Evolutionary conservation across 2,113 vertebrate genomes (phyloP).

Genomic region (Prionailurus viverrinus): DNA sequence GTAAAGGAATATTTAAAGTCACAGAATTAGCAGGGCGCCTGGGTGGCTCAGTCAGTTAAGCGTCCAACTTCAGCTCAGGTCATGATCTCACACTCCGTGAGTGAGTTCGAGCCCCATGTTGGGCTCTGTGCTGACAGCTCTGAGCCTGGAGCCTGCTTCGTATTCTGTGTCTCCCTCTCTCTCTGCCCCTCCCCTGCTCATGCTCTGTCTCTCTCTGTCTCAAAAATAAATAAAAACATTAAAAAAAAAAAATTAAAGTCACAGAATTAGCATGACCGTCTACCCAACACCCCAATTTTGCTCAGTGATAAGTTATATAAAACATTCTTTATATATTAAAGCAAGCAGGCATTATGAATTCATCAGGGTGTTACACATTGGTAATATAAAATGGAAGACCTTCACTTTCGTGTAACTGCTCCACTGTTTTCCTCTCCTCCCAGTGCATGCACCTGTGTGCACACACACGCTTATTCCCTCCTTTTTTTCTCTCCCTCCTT

Average conservation of each 20-base stretch:
- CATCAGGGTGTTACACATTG: background rate
- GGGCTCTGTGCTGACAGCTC: no score
- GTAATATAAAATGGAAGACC: background rate
- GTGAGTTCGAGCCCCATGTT: no score
- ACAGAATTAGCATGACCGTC: background rate
- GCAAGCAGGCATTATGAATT: background rate
- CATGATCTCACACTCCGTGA: no score
- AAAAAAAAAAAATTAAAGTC: background rate
- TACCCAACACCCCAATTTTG: background rate
- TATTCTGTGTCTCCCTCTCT: no score
- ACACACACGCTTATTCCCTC: background rate
- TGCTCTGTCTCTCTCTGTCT: no score
- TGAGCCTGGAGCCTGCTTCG: no score
- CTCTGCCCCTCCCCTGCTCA: no score
- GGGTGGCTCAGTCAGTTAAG: no score
- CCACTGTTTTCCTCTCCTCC: background rate
- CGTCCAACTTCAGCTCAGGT: no score
- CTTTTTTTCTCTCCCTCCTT: background rate
- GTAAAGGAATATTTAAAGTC: slow-evolving; percentile 7
- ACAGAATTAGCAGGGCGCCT: background rate
- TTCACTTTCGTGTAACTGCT: background rate
- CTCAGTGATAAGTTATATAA: background rate
- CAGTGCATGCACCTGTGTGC: background rate
- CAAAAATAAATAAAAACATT: no score
- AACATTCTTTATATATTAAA: slow-evolving; percentile 10